Evolutionary conservation across 2,797 vertebrate species (phyloP), one percentile per base, ranked within the genome.

Genomic region (Scomberomorus guttatus): DNA sequence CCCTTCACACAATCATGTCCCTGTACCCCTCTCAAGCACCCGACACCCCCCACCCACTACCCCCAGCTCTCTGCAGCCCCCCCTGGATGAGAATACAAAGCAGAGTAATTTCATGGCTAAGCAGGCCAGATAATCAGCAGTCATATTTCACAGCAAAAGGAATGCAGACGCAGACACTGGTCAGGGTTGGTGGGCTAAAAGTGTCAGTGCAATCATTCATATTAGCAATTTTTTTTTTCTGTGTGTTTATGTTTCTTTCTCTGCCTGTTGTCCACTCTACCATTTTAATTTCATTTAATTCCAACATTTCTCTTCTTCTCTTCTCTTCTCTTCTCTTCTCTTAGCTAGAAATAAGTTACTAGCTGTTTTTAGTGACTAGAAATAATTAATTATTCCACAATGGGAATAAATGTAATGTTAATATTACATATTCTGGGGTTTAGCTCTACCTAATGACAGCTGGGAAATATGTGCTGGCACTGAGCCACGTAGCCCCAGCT

Each of bases 101-200:
- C 82, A 85, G 72, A 83, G 88, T 89, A 86, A 94, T 94, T 95
- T 93, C 89, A 94, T 91, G 87, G 89, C 82, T 83, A 93, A 92
- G 86, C 87, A 91, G 84, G 83, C 75, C 82, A 87, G 86, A 92
- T 94, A 92, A 94, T 93, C 89, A 92, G 87, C 70, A 86, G 81
- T 82, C 83, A 88, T 93, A 91, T 87, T 93, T 89, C 88, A 89
- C 81, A 83, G 80, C 68, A 75, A 84, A 79, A 80, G 57, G 72
- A 87, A 88, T 73, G 70, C 82, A 85, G 85, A 83, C 63, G 50
- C 77, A 83, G 87, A 81, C 82, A 55, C 50, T 66, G 87, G 77
- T 90, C 77, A 79, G 79, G 81, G 73, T 81, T 74, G 65, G 74
- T 78, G 82, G 68, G 64, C 85, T 86, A 50, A 76, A 74, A 81